Base-by-base conservation (phyloP, 2,888 invertebrate species). In the Branchellion lobata region DNA sequence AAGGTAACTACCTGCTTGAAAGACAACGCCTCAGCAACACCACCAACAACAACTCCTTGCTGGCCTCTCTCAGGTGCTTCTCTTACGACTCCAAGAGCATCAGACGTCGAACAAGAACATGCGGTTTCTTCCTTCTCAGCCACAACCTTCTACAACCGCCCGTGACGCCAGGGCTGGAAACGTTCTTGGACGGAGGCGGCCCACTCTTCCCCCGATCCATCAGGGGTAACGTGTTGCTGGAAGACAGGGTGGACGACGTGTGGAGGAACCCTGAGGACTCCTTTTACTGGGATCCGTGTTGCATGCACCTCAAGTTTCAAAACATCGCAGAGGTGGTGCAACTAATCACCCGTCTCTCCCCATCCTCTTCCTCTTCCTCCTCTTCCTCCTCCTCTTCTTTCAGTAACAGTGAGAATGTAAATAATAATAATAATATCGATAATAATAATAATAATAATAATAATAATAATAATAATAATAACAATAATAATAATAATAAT, bases 201-300 rank as follows among this genome's bases (percentile, higher is more conserved):
- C 33, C 40, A 36, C 75, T 79, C 29, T 33, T 53, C 24, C 36
- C 75, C 18, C 61, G 79, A 29, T 57, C 57, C 27, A 74, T 79
- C n/a, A 29, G 57, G 27, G 79, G 79, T 18, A 79, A 79, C 27
- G 75, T 79, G 29, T 71, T 74, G 27, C 47, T 79, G 40, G 53
- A 77, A 65, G 75, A 68, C 24, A 47, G n/a, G 21, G 34, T 31
- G 29, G 68, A 79, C 51, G 79, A 79, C 24, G 33, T 47, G 33
- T 79, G 79, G 79, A 3, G 74, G 8, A 79, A 79, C 47, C 79
- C 79, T 24, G 79, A 79, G 51, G 79, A 79, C 36, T 79, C 79
- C 3, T 79, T 79, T 24, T 79, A 65, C 79, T 79, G 74, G 61
- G 79, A 79, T 53, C 79, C 79, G 40, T 27, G 61, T 24, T 73